phyloP scores from a whole-genome alignment of 2,888 invertebrate genomes.

The Dilophus febrilis region DNA sequence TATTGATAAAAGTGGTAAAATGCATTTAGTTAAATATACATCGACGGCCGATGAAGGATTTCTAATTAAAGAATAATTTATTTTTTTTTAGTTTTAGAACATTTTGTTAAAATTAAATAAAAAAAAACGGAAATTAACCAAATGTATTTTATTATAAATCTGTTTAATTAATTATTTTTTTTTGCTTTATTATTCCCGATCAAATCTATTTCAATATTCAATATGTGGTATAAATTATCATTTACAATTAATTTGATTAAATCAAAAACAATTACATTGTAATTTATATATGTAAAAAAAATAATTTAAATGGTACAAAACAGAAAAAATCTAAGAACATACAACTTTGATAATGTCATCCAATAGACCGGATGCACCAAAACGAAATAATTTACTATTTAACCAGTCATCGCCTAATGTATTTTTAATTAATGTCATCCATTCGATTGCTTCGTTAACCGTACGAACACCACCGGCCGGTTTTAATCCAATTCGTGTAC shows the following conservation, averaged over 20 bases:
- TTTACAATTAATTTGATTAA: no score
- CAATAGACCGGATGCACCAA: slow-evolving; percentile 86
- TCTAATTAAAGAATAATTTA: slow-evolving; percentile 9
- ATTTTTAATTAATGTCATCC: slow-evolving; percentile 68
- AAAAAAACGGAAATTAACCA: not conserved
- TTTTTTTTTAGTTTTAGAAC: no score
- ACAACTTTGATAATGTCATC: slow-evolving; percentile 47
- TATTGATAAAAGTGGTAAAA: slow-evolving; percentile 56
- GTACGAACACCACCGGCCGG: slow-evolving; percentile 94
- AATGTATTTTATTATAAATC: not conserved
- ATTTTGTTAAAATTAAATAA: no score
- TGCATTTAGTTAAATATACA: slow-evolving; percentile 57
- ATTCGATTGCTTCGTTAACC: slow-evolving; percentile 65
- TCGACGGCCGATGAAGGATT: slow-evolving; percentile 56
- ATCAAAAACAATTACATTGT: no score
- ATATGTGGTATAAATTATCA: no score
- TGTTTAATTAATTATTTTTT: not conserved
- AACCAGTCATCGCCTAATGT: slow-evolving; percentile 82
- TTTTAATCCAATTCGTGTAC: slow-evolving; percentile 78
- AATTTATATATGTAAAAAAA: not conserved
- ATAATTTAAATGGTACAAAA: not conserved
- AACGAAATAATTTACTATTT: slow-evolving; percentile 60
- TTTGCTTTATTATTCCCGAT: no score
- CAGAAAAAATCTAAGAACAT: not conserved
- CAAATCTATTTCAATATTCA: not conserved